Conservation (phyloP, 2,113 vertebrate species). For the Lamprotornis superbus region DNA sequence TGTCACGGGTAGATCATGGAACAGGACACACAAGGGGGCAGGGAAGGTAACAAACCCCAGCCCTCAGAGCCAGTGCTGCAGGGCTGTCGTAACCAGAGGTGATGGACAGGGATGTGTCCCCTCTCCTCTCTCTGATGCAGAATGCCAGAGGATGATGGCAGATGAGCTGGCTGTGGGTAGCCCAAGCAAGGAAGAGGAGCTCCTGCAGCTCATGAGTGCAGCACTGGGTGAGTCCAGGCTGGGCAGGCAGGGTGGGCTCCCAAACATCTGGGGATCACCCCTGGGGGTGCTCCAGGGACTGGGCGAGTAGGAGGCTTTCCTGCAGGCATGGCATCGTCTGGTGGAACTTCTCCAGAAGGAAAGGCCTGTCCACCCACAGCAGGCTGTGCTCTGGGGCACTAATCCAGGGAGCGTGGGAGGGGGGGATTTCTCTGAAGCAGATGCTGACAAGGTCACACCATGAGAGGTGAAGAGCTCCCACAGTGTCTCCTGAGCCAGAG, state of each 20-base stretch:
- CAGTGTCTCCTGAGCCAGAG: not conserved
- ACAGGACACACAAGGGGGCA: not conserved
- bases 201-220: not conserved
- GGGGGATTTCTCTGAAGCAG: not conserved
- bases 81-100: not conserved
- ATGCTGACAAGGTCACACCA: not conserved
- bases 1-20: fast-evolving
- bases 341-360: not conserved
- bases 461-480: not conserved
- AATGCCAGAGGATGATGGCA: slow-evolving; percentile 24
- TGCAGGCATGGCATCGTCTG: not conserved
- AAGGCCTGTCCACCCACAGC: not conserved
- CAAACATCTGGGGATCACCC: not conserved
- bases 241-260: not conserved
- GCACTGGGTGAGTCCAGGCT: slow-evolving; percentile 14
- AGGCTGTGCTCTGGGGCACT: not conserved
- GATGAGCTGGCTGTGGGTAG: slow-evolving; percentile 9
- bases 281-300: not conserved
- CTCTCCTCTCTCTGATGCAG: slow-evolving; percentile 22
- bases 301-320: not conserved
- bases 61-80: not conserved
- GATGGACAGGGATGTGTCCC: not conserved
- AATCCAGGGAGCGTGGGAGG: not conserved
- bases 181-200: slow-evolving; percentile 49
- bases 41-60: not conserved